phyloP scores from a whole-genome alignment of 2,888 invertebrate genomes.

The Lepetodrilus schrolli region DNA sequence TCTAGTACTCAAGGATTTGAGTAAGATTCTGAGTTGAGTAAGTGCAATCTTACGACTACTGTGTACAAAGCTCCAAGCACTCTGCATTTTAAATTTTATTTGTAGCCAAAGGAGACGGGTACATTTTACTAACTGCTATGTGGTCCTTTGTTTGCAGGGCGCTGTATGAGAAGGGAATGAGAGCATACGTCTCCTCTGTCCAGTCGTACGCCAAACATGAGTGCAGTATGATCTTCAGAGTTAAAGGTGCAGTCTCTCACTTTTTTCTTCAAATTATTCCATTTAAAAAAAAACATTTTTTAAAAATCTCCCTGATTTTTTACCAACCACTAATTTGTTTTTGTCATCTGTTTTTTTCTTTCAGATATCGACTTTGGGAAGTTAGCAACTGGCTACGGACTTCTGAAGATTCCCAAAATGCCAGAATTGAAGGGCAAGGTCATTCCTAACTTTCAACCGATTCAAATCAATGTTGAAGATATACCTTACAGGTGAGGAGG shows the following conservation, averaged over 20 bases:
- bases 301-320: too few relatives aligned
- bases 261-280: too few relatives aligned
- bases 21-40: too few relatives aligned
- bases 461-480: slow-evolving; percentile 83
- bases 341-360: slow-evolving; percentile 35
- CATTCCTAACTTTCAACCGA: slow-evolving; percentile 78
- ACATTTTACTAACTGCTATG: too few relatives aligned
- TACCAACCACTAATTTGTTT: too few relatives aligned
- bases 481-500: slow-evolving; percentile 81
- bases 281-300: too few relatives aligned
- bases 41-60: too few relatives aligned
- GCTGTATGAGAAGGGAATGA: slow-evolving; percentile 88
- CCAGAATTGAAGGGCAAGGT: slow-evolving; percentile 88
- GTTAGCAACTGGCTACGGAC: slow-evolving; percentile 90
- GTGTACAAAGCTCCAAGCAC: neutral
- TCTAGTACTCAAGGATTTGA: too few relatives aligned
- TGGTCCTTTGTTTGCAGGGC: slow-evolving; percentile 78
- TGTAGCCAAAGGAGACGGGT: too few relatives aligned
- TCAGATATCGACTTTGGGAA: slow-evolving; percentile 87
- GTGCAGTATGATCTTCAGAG: slow-evolving; percentile 88
- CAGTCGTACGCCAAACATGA: slow-evolving; percentile 96
- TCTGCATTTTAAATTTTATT: neutral
- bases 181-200: slow-evolving; percentile 96
- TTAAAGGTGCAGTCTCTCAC: too few relatives aligned
- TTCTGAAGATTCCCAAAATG: slow-evolving; percentile 94